phyloP scores from a whole-genome alignment of 1,140 invertebrate genomes.

The Stratiolaelaps scimitus region DNA sequence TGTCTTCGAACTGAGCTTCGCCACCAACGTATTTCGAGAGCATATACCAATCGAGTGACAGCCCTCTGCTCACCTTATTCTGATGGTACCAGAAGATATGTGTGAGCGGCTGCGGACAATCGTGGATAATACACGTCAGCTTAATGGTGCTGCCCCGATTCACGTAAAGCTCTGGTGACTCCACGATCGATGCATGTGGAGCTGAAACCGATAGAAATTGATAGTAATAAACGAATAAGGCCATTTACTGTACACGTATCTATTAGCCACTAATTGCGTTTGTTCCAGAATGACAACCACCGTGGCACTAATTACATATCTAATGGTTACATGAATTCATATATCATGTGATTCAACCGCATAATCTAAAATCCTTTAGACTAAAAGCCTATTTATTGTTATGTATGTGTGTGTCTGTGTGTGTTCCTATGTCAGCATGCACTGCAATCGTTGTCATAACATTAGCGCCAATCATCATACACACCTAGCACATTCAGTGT shows the following conservation, averaged over 20 bases:
- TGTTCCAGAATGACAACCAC: background rate
- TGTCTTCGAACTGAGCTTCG: too few species aligned
- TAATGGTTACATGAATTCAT: too few species aligned
- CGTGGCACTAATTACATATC: background rate
- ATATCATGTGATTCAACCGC: too few species aligned
- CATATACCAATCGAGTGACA: too few species aligned
- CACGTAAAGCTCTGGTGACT: slow-evolving; percentile 62
- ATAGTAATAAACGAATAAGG: slow-evolving; percentile 2
- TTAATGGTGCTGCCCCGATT: slow-evolving; percentile 67
- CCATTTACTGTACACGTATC: slow-evolving; percentile 1
- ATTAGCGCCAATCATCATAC: slow-evolving; percentile 39
- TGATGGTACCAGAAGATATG: slow-evolving; percentile 40
- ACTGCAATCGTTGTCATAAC: too few species aligned
- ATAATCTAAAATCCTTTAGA: too few species aligned
- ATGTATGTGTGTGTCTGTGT: too few species aligned
- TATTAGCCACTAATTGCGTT: slow-evolving; percentile 46
- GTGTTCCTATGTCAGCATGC: too few species aligned
- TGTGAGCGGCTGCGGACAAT: slow-evolving; percentile 59
- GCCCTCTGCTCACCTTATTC: slow-evolving; percentile 44
- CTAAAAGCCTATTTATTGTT: too few species aligned
- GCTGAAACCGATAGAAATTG: slow-evolving; percentile 48
- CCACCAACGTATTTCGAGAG: too few species aligned
- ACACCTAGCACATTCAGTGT: slow-evolving; percentile 68
- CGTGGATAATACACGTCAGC: slow-evolving; percentile 67
- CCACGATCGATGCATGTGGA: slow-evolving; percentile 63